Base-by-base conservation (phyloP, 2,113 vertebrate species). In the Aythya baeri region DNA sequence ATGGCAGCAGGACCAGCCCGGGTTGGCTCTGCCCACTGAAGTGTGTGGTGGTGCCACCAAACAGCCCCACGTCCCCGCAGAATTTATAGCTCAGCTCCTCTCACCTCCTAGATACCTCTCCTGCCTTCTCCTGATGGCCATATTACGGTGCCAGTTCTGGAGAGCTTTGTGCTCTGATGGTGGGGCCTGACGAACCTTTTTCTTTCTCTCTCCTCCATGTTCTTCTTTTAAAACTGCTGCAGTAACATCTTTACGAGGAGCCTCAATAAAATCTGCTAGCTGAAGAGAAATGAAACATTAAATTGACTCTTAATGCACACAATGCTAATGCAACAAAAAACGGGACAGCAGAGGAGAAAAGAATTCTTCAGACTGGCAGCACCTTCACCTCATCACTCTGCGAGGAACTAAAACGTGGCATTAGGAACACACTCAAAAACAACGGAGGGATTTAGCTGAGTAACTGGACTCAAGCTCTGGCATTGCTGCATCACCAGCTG, bases 51-150 rank as follows among this genome's bases (percentile, higher is more conserved):
- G 44, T n/a, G 26, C 36, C 58, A 59, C 13, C 54, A 20, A 83
- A 75, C 43, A 62, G 59, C n/a, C 25, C 34, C 17, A 27, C 2
- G 5, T 43, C n/a, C 38, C 66, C 9, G 9, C 4, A 27, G 27
- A 46, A 46, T 25, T 65, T 67, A 82, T 17, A 67, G 57, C 43
- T 34, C n/a, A 20, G 44, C 54, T 72, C 70, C 26, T 91, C 98
- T 98, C 92, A 99, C 99, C 95, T 10, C 98, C 98, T 77, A 99
- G 97, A 13, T 96, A 21, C 26, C 97, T 95, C 96, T 99, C 98
- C 94, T 99, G 98, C 61, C 83, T 97, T 88, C 96, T 98, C 82
- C 98, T 95, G 95, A 98, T 96, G 41, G 70, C 76, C 95, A 99
- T 97, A 74, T 99, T 97, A 74, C 41, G 91, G n/a, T 95, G 65